Percentiles rank a stretch among this genome's conserved stretches.
Evolutionary conservation across 2,888 invertebrate genomes (phyloP).

Genomic region (Apamea sordens): DNA sequence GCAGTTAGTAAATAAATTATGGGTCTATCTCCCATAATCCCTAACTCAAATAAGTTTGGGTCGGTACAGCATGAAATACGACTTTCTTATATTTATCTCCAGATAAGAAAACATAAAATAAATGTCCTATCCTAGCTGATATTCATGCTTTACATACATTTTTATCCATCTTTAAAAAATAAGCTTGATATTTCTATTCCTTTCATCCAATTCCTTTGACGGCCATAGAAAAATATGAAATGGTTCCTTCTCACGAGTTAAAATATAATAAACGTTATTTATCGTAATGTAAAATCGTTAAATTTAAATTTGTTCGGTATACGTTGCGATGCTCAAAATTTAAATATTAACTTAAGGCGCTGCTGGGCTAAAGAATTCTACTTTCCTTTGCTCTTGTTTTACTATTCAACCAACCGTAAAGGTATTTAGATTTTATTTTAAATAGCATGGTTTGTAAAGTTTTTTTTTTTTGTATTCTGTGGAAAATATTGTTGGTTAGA

Average conservation of each 20-base stretch:
- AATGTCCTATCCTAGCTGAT: not conserved
- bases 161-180: not conserved
- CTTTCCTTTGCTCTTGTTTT: too few species aligned
- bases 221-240: not conserved
- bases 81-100: not conserved
- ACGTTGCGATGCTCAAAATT: constrained; percentile 10
- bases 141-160: not conserved
- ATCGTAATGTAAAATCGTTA: constrained; percentile 5
- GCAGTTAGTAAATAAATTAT: too few species aligned
- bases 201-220: not conserved
- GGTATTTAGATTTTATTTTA: too few species aligned
- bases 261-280: not conserved
- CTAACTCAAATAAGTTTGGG: not conserved
- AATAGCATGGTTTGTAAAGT: too few species aligned
- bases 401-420: too few species aligned
- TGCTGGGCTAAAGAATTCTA: not conserved
- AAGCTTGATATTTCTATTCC: not conserved
- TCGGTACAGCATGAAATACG: not conserved
- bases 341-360: constrained; percentile 21
- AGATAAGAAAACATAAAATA: not conserved
- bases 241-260: not conserved
- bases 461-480: too few species aligned
- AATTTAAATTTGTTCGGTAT: constrained; percentile 5
- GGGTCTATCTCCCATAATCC: too few species aligned
- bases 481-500: too few species aligned